A percentile compares a stretch with the other conserved stretches of the same genome.
phyloP scores from a whole-genome alignment of 2,888 invertebrate genomes.

The Thymelicus acteon region DNA sequence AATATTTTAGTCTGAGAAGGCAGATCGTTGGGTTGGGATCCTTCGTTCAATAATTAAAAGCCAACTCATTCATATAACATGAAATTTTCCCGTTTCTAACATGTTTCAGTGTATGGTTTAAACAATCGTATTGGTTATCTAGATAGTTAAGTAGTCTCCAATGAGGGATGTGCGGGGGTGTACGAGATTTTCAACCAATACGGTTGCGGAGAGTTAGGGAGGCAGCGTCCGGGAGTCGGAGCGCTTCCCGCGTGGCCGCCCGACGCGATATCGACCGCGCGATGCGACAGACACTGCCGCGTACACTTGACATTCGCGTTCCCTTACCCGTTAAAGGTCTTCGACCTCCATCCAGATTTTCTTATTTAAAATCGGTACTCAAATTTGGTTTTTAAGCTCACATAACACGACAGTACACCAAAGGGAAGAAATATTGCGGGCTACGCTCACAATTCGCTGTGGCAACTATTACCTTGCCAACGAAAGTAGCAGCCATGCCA shows the following conservation, averaged over 20 bases:
- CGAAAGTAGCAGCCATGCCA: too few relatives aligned
- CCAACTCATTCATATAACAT: too few relatives aligned
- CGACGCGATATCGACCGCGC: slow-evolving; percentile 45
- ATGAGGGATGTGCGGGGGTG: slow-evolving; percentile 16
- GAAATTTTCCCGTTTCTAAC: not conserved
- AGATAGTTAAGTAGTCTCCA: slow-evolving; percentile 5
- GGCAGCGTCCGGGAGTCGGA: slow-evolving; percentile 34
- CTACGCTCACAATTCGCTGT: too few relatives aligned
- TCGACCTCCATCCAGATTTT: slow-evolving; percentile 44
- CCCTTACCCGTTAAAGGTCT: slow-evolving; percentile 53
- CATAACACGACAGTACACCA: not conserved
- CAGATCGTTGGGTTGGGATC: too few relatives aligned
- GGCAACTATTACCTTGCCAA: too few relatives aligned
- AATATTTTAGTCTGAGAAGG: too few relatives aligned
- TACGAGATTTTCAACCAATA: slow-evolving; percentile 31
- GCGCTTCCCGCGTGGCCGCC: slow-evolving; percentile 22
- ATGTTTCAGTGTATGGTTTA: not conserved
- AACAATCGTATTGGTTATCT: slow-evolving; percentile 9
- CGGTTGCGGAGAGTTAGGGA: slow-evolving; percentile 26
- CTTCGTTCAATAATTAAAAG: too few relatives aligned
- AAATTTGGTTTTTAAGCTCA: not conserved
- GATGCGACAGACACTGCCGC: slow-evolving; percentile 46
- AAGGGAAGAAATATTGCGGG: too few relatives aligned
- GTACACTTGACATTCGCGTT: slow-evolving; percentile 76
- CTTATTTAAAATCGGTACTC: not conserved